phyloP scores from a whole-genome alignment of 37 sponge, comb jelly and placozoan genomes.

The Halisarca cf. caerulea region DNA sequence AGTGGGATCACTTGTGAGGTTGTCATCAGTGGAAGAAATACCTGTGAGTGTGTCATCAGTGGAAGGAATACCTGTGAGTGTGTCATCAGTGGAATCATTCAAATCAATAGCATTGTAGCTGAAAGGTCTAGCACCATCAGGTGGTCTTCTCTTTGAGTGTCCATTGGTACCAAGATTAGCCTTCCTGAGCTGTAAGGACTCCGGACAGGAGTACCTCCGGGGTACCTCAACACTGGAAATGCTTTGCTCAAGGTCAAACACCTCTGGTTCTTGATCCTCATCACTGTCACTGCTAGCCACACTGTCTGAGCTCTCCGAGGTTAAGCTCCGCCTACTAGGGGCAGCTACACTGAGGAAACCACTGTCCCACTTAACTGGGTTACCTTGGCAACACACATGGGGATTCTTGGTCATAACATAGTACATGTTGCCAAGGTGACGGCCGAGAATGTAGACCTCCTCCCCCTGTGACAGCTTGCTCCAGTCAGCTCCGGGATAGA shows the following conservation, averaged over 20 bases:
- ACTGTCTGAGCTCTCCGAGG: not conserved
- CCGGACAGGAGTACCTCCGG: too few species aligned
- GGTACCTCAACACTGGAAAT: too few species aligned
- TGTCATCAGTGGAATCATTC: too few species aligned
- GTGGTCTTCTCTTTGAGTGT: too few species aligned
- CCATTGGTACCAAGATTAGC: too few species aligned
- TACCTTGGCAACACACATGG: not conserved
- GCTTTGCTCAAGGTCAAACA: constrained; percentile 18
- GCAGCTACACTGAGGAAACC: constrained; percentile 26
- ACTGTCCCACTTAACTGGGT: constrained; percentile 16
- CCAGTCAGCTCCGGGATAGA: constrained; percentile 70
- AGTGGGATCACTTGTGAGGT: too few species aligned
- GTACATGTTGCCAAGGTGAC: not conserved
- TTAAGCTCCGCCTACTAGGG: not conserved
- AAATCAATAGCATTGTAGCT: too few species aligned
- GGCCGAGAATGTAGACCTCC: constrained; percentile 39
- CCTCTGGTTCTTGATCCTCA: not conserved
- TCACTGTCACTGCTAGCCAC: not conserved
- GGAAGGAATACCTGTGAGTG: too few species aligned
- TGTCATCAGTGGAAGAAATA: too few species aligned
- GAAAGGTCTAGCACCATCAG: too few species aligned
- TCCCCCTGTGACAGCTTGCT: constrained; percentile 52
- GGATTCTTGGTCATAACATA: not conserved
- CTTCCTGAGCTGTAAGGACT: too few species aligned
- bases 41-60: too few species aligned